Evolutionary conservation across 2,888 invertebrate species (phyloP).

Genomic region (Dynastes tityus): DNA sequence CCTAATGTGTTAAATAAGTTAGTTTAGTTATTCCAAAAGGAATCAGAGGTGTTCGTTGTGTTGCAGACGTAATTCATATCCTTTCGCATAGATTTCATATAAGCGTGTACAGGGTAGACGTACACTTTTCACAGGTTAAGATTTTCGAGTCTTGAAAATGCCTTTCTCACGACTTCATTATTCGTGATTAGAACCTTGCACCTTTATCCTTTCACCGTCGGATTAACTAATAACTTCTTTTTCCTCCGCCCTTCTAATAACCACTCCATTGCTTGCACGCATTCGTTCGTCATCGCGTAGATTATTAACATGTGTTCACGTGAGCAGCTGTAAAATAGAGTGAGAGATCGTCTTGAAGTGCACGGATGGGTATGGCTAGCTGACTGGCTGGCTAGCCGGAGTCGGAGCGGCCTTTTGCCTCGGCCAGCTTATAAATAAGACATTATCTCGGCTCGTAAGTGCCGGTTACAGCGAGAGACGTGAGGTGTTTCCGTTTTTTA

Average conservation of each 20-base stretch:
- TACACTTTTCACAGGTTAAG: too few species aligned
- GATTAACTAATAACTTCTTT: not conserved
- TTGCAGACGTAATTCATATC: too few species aligned
- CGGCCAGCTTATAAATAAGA: slow-evolving; percentile 66
- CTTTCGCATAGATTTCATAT: too few species aligned
- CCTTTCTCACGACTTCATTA: too few species aligned
- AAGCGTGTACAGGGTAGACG: too few species aligned
- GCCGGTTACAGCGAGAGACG: slow-evolving; percentile 66
- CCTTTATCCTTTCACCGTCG: too few species aligned
- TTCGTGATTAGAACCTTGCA: too few species aligned
- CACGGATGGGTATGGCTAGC: slow-evolving; percentile 5
- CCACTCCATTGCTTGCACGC: not conserved
- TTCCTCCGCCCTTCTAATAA: slow-evolving; percentile 1
- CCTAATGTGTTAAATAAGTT: too few species aligned
- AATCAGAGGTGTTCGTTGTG: too few species aligned
- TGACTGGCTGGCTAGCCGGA: slow-evolving; percentile 14
- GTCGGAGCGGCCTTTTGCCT: slow-evolving; percentile 29
- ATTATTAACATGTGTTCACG: slow-evolving; percentile 48
- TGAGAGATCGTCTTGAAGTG: slow-evolving; percentile 33
- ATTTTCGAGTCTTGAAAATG: too few species aligned
- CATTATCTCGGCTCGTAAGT: slow-evolving; percentile 66
- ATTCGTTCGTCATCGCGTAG: not conserved
- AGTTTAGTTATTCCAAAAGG: too few species aligned
- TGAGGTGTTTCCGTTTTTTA: slow-evolving; percentile 67
- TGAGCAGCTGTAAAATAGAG: slow-evolving; percentile 43